Conservation (phyloP, 1,140 invertebrate species). For the Lasaia peninsularis region DNA sequence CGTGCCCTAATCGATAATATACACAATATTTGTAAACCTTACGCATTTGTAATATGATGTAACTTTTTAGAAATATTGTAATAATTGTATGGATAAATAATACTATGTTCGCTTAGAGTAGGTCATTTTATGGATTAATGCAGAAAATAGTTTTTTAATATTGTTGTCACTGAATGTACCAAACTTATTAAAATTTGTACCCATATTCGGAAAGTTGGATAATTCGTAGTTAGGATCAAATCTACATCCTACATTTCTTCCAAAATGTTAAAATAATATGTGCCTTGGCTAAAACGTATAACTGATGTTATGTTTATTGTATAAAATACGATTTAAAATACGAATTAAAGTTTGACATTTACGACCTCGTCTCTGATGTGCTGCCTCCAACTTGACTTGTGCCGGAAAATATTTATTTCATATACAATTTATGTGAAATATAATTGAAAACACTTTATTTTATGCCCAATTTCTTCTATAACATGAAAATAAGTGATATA, state of each 20-base stretch:
- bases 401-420: not conserved
- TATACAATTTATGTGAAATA: constrained; percentile 2
- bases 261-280: constrained; percentile 59
- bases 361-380: constrained; percentile 38
- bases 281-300: constrained; percentile 69
- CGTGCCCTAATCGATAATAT: constrained; percentile 11
- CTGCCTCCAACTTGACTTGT: constrained; percentile 32
- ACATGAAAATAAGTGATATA: too few relatives aligned
- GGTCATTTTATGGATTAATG: constrained; percentile 74
- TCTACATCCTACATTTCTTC: constrained; percentile 71
- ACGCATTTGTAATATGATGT: constrained; percentile 60
- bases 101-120: constrained; percentile 74
- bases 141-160: constrained; percentile 77
- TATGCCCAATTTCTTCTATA: too few relatives aligned
- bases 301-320: constrained; percentile 56
- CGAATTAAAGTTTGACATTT: constrained; percentile 25
- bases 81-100: constrained; percentile 48
- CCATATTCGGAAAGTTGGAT: constrained; percentile 76
- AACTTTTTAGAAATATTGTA: constrained; percentile 72
- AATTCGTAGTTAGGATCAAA: constrained; percentile 75
- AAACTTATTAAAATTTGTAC: constrained; percentile 74
- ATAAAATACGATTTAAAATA: constrained; percentile 29
- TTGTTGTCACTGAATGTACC: constrained; percentile 76
- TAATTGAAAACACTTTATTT: not conserved
- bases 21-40: constrained; percentile 34